Evolutionary conservation across 2,888 invertebrate genomes (phyloP).

Genomic region (Craniophora ligustri): DNA sequence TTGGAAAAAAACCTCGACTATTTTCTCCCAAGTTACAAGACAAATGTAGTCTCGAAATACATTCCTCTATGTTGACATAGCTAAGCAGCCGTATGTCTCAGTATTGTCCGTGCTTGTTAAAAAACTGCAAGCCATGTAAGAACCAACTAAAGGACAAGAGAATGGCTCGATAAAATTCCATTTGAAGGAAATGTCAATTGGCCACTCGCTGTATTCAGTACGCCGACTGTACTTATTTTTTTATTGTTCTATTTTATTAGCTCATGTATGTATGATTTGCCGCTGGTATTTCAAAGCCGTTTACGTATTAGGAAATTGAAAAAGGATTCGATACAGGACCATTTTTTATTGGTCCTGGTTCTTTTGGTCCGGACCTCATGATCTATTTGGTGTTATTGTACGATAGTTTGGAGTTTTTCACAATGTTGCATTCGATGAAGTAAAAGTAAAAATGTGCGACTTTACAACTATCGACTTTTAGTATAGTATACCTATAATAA

Average conservation of each 20-base stretch:
- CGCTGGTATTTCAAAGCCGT: slow-evolving; percentile 34
- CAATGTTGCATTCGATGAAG: background rate
- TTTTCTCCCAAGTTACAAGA: slow-evolving; percentile 1
- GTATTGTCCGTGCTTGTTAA: slow-evolving; percentile 53
- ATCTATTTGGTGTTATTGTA: slow-evolving; percentile 9
- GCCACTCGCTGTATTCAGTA: slow-evolving; percentile 50
- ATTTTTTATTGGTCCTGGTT: slow-evolving; percentile 16
- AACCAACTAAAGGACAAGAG: slow-evolving; percentile 65
- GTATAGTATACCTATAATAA: too few relatives aligned
- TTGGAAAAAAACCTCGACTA: slow-evolving; percentile 7
- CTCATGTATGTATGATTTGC: slow-evolving; percentile 46
- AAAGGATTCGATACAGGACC: slow-evolving; percentile 17
- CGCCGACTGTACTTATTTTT: slow-evolving; percentile 40
- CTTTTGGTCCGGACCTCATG: slow-evolving; percentile 1
- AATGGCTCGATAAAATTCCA: slow-evolving; percentile 68
- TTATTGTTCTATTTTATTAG: slow-evolving; percentile 46
- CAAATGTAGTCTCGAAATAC: slow-evolving; percentile 1
- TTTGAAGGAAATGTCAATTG: slow-evolving; percentile 65
- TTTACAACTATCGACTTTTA: too few relatives aligned
- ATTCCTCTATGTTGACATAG: slow-evolving; percentile 26
- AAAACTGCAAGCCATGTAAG: slow-evolving; percentile 53
- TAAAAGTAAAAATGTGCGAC: too few relatives aligned
- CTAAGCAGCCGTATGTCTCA: slow-evolving; percentile 43
- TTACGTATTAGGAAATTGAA: slow-evolving; percentile 41
- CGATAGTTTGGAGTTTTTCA: background rate